phyloP scores from a whole-genome alignment of 2,888 invertebrate species.

The Gerris lacustris region DNA sequence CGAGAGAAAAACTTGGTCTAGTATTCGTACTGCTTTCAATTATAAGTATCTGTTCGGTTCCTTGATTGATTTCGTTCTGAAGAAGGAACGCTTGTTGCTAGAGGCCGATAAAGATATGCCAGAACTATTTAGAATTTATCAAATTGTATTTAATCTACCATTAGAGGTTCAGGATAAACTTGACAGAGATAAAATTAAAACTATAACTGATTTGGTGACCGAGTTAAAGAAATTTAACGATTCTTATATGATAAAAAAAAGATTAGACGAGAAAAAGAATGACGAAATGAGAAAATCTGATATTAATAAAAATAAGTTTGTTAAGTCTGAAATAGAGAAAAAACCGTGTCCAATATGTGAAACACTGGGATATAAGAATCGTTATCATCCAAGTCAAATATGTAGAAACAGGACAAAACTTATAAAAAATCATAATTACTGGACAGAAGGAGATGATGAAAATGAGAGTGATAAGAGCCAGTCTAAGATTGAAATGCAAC shows the following conservation, averaged over 20 bases:
- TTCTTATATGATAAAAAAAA: too few relatives aligned
- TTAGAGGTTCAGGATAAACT: slow-evolving; percentile 8
- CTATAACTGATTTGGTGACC: neutral
- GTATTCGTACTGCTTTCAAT: neutral
- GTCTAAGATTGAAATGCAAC: too few relatives aligned
- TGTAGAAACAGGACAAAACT: neutral
- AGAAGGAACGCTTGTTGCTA: slow-evolving; percentile 9
- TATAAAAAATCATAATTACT: neutral
- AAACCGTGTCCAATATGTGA: slow-evolving; percentile 6
- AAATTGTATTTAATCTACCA: slow-evolving; percentile 7
- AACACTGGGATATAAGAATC: neutral
- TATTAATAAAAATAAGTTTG: neutral
- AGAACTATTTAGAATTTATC: neutral
- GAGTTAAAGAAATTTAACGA: slow-evolving; percentile 11
- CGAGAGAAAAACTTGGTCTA: slow-evolving; percentile 6
- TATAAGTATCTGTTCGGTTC: slow-evolving; percentile 10
- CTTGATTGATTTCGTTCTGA: slow-evolving; percentile 2
- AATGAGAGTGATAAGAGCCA: neutral
- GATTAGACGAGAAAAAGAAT: neutral
- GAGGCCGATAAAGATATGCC: neutral
- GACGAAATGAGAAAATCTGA: neutral
- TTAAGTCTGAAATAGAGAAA: neutral
- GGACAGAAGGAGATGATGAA: neutral
- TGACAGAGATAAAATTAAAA: slow-evolving; percentile 9
- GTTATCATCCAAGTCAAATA: neutral